Evolutionary conservation across 2,113 vertebrate genomes (phyloP), one percentile per base, ranked within the genome.

Genomic region (Dromas ardeola): DNA sequence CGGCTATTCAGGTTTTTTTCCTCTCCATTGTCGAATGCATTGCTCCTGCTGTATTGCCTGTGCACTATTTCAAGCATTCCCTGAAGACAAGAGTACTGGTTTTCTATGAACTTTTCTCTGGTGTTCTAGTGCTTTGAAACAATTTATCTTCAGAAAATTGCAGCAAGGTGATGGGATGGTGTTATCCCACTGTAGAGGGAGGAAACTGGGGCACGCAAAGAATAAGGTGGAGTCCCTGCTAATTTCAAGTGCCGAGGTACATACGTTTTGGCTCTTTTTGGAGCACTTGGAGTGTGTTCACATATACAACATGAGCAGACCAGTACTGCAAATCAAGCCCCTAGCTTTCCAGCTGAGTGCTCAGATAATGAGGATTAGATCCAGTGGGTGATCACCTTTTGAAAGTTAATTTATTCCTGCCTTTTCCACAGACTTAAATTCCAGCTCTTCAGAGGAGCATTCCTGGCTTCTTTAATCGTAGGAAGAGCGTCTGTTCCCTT

Each of bases 321-420:
- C 70, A 70, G 49, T 53, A 8, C 53, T 80, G 81, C 58, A 69
- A 36, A 88, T 58, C 81, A 50, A 50, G 74, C 79, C 92, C 36
- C 62, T 47, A 27, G 26, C 36, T 86, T 93, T 93, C 87, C 81
- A 86, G 71, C 76, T 66, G 74, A 88, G 74, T 19, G 16, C 92
- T 95, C 81, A 53, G 71, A 88, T 95, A 95, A 96, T 80, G 79
- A 94, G 87, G 79, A 81, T 94, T 96, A 95, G 81, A 93, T 95
- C 73, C 92, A 82, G 93, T 85, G 78, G 36, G 49, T 91, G 78
- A 85, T 95, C 91, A 80, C 70, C 43, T 95, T 91, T 88, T 90
- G 81, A 80, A 96, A 89, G 58, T 90, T 93, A 85, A 93, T 93
- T 96, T 94, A 76, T 91, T 70, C 81, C 13, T 96, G 81, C 62